Evolutionary conservation across 2,888 invertebrate genomes (phyloP).

Genomic region (Philonicus albiceps): DNA sequence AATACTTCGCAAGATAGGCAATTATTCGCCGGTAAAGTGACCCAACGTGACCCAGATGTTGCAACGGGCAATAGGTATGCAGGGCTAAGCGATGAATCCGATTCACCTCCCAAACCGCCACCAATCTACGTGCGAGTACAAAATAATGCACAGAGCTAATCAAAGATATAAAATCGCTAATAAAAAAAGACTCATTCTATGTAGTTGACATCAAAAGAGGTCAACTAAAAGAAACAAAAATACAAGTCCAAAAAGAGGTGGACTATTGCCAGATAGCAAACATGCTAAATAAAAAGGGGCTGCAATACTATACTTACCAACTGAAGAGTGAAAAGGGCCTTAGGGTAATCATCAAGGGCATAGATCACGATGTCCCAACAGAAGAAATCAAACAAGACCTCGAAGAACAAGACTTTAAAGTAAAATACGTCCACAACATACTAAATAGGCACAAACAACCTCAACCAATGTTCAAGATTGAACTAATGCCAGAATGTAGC

Average conservation of each 20-base stretch:
- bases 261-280: not conserved
- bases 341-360: not conserved
- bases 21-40: not conserved
- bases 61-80: not conserved
- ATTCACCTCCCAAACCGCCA: not conserved
- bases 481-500: not conserved
- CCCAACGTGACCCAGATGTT: not conserved
- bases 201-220: not conserved
- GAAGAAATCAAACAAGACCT: not conserved
- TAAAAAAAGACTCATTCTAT: not conserved
- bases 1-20: not conserved
- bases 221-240: not conserved
- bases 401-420: not conserved
- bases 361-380: not conserved
- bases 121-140: not conserved
- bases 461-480: not conserved
- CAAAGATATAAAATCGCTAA: not conserved
- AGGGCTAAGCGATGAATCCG: not conserved
- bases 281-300: not conserved
- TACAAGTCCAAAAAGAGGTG: not conserved
- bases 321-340: not conserved
- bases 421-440: not conserved
- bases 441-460: not conserved
- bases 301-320: not conserved
- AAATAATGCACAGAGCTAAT: not conserved